These are phyloP conservation scores for Gambelia wislizenii DNA, from an alignment of 2,797 vertebrate species.

Conservation along the genomic window DNA sequence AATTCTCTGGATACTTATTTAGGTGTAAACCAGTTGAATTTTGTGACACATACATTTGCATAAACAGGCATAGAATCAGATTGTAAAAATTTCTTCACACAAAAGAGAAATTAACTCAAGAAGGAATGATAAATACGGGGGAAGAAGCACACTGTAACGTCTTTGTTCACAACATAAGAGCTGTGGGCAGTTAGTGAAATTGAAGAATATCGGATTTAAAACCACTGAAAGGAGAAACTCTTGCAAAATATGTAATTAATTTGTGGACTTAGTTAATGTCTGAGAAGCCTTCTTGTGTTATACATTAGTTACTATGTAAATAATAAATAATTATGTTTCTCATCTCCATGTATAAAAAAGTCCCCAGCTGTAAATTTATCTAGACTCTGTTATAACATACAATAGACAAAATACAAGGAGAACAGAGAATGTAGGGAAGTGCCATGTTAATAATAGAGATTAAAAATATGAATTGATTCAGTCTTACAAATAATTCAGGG, in stretches of 20 bases:
- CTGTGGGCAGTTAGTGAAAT: not conserved
- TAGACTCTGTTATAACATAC: conserved; percentile 53
- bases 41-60: not conserved
- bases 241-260: not conserved
- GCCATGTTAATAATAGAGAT: conserved; percentile 55
- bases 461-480: conserved; percentile 54
- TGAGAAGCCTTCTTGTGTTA: conserved; percentile 1
- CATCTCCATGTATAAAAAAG: not conserved
- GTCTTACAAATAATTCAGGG: too few relatives aligned
- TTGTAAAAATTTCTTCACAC: not conserved
- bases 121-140: not conserved
- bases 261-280: conserved; percentile 14
- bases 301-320: not conserved
- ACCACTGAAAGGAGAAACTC: conserved; percentile 24
- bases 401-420: conserved; percentile 52
- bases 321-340: not conserved
- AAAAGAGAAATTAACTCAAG: not conserved
- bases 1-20: not conserved
- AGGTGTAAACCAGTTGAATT: not conserved
- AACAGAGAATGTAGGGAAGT: conserved; percentile 53
- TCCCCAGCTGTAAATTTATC: not conserved
- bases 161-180: conserved; percentile 11
- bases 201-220: conserved; percentile 27
- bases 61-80: not conserved
- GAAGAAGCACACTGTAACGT: conserved; percentile 10